These are phyloP conservation scores for Dicrurus megarhynchus DNA, from an alignment of 2,113 vertebrate species.

Conservation along the genomic window DNA sequence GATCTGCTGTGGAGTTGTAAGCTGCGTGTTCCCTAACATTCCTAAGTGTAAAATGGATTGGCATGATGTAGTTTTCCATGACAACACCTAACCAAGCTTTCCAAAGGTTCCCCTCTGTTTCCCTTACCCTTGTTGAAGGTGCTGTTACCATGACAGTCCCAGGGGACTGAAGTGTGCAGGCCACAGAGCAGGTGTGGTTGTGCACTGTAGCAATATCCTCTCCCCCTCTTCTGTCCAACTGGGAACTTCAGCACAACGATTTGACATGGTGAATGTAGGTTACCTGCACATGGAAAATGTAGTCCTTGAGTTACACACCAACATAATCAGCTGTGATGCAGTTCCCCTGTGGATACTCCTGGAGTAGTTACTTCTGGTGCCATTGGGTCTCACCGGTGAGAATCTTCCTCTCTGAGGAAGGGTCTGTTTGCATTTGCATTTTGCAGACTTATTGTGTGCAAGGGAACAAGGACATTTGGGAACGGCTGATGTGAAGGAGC, in stretches of 20 bases:
- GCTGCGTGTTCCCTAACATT: not conserved
- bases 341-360: not conserved
- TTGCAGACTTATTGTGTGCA: not conserved
- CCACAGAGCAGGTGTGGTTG: not conserved
- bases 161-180: not conserved
- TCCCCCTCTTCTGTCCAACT: not conserved
- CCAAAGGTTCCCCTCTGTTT: not conserved
- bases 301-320: not conserved
- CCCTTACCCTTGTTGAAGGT: not conserved
- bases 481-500: not conserved
- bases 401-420: not conserved
- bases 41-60: not conserved
- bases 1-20: not conserved
- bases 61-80: not conserved
- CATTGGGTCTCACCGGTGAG: not conserved
- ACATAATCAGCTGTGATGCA: not conserved
- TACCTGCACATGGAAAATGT: not conserved
- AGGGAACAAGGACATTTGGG: not conserved
- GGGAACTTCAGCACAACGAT: fast-evolving
- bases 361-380: not conserved
- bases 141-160: not conserved
- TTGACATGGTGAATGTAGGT: not conserved
- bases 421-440: not conserved
- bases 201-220: fast-evolving
- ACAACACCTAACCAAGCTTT: not conserved